These are phyloP conservation scores for Ceyx margarethae DNA, from an alignment of 2,113 vertebrate genomes.

Conservation along the genomic window DNA sequence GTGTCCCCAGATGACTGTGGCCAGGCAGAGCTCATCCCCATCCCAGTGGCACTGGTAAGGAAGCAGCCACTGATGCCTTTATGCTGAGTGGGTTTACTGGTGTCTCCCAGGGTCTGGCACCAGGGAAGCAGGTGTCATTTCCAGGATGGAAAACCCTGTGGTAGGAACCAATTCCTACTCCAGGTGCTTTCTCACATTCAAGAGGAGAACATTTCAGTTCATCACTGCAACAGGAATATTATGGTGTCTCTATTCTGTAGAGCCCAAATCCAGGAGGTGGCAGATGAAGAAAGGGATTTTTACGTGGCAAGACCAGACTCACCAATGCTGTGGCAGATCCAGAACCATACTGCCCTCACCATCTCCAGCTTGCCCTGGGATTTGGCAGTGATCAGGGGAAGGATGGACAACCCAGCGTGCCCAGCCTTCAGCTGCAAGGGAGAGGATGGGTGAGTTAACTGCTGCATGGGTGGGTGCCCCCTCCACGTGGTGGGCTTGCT, in stretches of 20 bases:
- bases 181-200: background rate
- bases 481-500: fast-evolving
- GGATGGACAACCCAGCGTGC: conserved; percentile 42
- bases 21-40: background rate
- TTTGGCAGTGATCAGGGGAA: conserved; percentile 68
- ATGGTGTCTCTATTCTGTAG: background rate
- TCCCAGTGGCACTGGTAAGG: background rate
- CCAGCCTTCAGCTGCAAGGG: conserved; percentile 68
- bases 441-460: background rate
- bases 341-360: conserved; percentile 77
- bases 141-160: background rate
- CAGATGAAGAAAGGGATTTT: background rate
- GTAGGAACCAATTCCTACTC: background rate
- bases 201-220: fast-evolving
- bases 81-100: background rate
- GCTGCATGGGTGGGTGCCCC: background rate
- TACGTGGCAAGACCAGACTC: background rate
- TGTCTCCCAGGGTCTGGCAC: background rate
- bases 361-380: conserved; percentile 75
- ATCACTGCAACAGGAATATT: background rate
- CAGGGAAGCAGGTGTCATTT: background rate
- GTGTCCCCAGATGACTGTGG: background rate
- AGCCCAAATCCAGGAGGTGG: background rate
- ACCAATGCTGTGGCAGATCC: conserved; percentile 85
- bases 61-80: fast-evolving